A percentile compares a stretch with the other conserved stretches of the same genome.
Conservation (phyloP, 2,113 vertebrate species). For the Poecilia latipinna region DNA sequence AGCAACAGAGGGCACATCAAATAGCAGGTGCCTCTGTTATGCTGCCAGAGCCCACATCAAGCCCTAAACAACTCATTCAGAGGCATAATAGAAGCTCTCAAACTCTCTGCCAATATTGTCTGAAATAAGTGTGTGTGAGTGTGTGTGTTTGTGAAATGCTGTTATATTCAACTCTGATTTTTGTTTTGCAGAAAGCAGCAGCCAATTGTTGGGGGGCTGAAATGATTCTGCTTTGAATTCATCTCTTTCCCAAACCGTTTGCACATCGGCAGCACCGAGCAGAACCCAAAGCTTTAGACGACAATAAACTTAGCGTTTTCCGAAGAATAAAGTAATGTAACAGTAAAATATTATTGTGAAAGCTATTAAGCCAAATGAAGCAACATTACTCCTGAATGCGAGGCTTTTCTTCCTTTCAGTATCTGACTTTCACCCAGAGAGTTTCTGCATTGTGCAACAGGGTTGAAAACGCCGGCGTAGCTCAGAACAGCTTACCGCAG, state of each 20-base stretch:
- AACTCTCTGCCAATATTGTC: constrained; percentile 59
- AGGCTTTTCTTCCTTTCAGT: constrained; percentile 7
- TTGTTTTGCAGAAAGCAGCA: constrained; percentile 27
- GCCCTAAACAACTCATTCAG: constrained; percentile 64
- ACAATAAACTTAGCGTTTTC: background rate
- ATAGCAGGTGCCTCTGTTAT: constrained; percentile 58
- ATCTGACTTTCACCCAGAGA: constrained; percentile 38
- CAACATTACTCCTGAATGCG: background rate
- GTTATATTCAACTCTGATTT: constrained; percentile 32
- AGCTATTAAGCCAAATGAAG: background rate
- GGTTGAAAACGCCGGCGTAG: constrained; percentile 33
- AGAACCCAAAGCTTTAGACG: background rate
- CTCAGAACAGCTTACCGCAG: constrained; percentile 62
- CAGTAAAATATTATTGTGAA: background rate
- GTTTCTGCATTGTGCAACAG: constrained; percentile 21
- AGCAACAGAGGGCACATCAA: constrained; percentile 62
- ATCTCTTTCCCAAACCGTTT: background rate
- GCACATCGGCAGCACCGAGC: background rate
- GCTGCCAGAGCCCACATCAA: constrained; percentile 64
- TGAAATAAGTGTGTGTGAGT: constrained; percentile 29
- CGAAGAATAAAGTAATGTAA: background rate
- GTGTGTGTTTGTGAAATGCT: constrained; percentile 34
- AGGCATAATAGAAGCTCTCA: constrained; percentile 64
- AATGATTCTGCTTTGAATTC: constrained; percentile 12
- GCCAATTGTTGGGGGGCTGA: constrained; percentile 21